Evolutionary conservation across 1,140 invertebrate genomes (phyloP), one percentile per base, ranked within the genome.

Genomic region (Metopolophium dirhodum): DNA sequence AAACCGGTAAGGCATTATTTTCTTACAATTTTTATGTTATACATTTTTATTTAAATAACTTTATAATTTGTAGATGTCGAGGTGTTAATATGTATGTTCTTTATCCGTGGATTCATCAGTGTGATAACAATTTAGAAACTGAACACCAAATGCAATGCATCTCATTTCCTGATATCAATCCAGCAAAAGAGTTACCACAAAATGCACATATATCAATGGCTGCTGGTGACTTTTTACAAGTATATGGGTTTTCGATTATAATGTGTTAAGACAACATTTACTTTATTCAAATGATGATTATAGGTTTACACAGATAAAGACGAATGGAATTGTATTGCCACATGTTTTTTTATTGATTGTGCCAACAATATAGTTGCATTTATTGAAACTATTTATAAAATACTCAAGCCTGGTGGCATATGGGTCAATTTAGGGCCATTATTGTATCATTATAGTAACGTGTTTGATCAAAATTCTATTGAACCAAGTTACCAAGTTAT

Each of bases 281-380:
- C 3, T 47, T 87, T 37, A 26, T 86, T 93, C 47, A 49, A 47
- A 82, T 82, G 26, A 45, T 95, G 26, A 45, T 95, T 94, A 94
- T 94, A 97, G 96, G 97, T 98, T 37, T 98, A 98, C 95, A 97
- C 96, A 88, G 96, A 96, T 57, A 95, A 96, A 3, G 96, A 98
- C 94, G 96, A 97, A 61, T 99, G 98, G 97, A 97, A 99, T 95
- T 99, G 98, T 95, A 97, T 99, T 4, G 98, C 98, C 0, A 99
- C 99, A 0, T 99, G 99, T 94, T 99, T 99, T 95, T 99, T 99
- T 95, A 98, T 99, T 93, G 99, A 99, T 95, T 99, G 99, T 95
- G 99, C 99, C 30, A 97, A 98, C 92, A 99, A 99, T 95, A 97
- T 99, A 11, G 97, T 99, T 49, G 97, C 97, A 94, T 99, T 99